These are phyloP conservation scores for Chlamydotis undulata DNA, from an alignment of 2,113 vertebrate species.

Conservation along the genomic window DNA sequence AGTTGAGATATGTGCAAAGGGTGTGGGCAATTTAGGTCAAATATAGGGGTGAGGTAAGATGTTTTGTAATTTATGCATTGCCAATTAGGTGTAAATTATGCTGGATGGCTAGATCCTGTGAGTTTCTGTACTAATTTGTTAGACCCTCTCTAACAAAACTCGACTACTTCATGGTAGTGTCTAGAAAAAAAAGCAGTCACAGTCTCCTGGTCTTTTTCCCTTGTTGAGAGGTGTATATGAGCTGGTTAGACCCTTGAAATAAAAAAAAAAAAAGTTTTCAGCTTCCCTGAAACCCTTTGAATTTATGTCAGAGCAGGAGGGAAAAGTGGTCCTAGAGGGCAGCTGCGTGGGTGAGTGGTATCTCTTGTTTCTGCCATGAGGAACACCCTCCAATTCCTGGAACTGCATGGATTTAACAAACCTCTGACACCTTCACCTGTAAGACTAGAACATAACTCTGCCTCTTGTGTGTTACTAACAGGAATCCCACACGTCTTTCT, in stretches of 20 bases:
- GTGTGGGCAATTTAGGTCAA: background rate
- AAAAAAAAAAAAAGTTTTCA: background rate
- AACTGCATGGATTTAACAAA: background rate
- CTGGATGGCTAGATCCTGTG: background rate
- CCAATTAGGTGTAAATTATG: background rate
- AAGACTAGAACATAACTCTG: background rate
- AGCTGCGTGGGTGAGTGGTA: rapidly evolving
- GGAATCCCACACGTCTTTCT: background rate
- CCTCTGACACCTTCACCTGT: background rate
- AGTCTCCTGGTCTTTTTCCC: background rate
- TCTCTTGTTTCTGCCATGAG: background rate
- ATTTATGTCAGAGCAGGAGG: background rate
- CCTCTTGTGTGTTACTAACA: background rate
- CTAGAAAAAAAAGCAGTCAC: background rate
- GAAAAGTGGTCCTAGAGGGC: background rate
- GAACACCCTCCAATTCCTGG: background rate
- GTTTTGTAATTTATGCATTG: background rate
- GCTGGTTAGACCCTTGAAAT: background rate
- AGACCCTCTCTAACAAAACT: background rate
- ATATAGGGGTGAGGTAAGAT: background rate
- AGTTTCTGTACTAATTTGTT: background rate
- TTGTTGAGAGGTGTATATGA: rapidly evolving
- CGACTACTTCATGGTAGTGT: background rate
- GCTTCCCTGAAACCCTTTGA: background rate
- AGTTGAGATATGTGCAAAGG: background rate